Percentiles rank a stretch among this genome's conserved stretches.
phyloP scores from a whole-genome alignment of 2,113 vertebrate species.

The Sakesphorus luctuosus region DNA sequence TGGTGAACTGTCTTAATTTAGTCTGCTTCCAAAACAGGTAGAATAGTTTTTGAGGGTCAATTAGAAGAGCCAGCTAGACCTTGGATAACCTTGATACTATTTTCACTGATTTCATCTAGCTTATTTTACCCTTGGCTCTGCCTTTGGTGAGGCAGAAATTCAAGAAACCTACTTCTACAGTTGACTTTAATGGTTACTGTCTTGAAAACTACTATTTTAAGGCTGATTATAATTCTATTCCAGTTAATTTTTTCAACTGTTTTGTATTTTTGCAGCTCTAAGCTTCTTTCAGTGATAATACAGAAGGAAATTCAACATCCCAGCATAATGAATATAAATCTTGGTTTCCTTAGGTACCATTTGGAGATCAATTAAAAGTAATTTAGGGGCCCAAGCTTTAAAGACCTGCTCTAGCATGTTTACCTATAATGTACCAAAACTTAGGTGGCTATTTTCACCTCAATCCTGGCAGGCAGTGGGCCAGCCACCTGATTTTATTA shows the following conservation, averaged over 20 bases:
- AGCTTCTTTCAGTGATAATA: not conserved
- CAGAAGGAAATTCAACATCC: not conserved
- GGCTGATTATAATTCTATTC: not conserved
- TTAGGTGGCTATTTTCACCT: not conserved
- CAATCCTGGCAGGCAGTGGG: not conserved
- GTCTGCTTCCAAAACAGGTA: not conserved
- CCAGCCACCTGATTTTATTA: not conserved
- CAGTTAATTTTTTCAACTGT: not conserved
- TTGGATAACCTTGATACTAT: not conserved
- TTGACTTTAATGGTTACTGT: not conserved
- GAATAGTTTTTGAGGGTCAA: not conserved
- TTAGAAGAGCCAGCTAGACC: not conserved
- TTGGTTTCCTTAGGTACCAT: not conserved
- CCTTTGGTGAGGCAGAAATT: not conserved
- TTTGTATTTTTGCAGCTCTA: slow-evolving; percentile 16
- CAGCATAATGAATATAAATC: not conserved
- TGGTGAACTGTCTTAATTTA: not conserved
- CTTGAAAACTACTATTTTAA: slow-evolving; percentile 33
- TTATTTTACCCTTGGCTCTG: not conserved
- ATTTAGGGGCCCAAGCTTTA: not conserved
- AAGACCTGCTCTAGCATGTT: not conserved
- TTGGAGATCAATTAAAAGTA: not conserved
- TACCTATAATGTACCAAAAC: not conserved
- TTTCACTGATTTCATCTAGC: not conserved
- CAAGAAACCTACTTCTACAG: not conserved